Evolutionary conservation across 2,888 invertebrate genomes (phyloP).

Genomic region (Dicyrtoma fusca): DNA sequence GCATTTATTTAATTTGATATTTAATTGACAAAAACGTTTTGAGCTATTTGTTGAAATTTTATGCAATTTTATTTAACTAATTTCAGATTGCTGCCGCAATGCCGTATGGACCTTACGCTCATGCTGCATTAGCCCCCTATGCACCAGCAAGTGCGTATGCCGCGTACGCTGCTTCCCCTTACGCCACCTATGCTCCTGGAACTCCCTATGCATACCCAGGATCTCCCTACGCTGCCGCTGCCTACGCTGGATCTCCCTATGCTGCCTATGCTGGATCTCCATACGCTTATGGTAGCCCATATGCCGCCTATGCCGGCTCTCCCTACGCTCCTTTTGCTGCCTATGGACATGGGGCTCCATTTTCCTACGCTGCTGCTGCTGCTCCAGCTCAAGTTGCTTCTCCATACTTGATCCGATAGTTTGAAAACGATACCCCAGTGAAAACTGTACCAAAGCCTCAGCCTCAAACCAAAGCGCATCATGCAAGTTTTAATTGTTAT

Average conservation of each 20-base stretch:
- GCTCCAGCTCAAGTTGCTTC: too few species aligned
- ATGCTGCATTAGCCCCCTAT: conserved; percentile 7
- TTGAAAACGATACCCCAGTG: too few species aligned
- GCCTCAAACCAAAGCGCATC: too few species aligned
- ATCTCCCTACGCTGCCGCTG: conserved; percentile 10
- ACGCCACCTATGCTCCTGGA: background rate
- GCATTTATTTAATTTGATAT: too few species aligned
- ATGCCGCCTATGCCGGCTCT: too few species aligned
- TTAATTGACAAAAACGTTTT: too few species aligned
- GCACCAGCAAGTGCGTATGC: conserved; percentile 9
- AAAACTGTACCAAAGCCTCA: too few species aligned
- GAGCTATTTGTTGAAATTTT: too few species aligned
- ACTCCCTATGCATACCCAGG: background rate
- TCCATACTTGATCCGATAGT: too few species aligned
- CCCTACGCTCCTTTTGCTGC: background rate
- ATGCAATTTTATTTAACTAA: background rate
- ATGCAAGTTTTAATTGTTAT: too few species aligned
- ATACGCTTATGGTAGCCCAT: background rate
- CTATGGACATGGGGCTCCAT: too few species aligned
- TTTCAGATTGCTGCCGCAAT: conserved; percentile 3
- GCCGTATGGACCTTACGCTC: conserved; percentile 1
- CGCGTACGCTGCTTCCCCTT: background rate
- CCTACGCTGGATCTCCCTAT: background rate
- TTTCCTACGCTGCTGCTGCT: too few species aligned
- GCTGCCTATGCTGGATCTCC: background rate